phyloP scores from a whole-genome alignment of 2,888 invertebrate genomes.

The Seladonia tumulorum region DNA sequence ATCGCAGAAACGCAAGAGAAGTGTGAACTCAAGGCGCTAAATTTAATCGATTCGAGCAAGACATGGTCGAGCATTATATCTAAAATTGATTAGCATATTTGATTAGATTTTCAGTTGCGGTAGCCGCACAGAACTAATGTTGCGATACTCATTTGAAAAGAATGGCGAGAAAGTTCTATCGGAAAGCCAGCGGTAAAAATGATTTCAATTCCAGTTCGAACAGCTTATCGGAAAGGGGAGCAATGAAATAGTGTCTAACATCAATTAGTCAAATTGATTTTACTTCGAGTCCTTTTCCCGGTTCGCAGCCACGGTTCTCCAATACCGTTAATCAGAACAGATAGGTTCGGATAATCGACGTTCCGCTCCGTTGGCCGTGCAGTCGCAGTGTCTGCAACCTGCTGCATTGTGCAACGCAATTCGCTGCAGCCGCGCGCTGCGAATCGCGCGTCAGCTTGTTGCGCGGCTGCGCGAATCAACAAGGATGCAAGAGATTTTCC shows the following conservation, averaged over 20 bases:
- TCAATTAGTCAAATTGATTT: slow-evolving; percentile 22
- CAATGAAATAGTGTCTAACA: slow-evolving; percentile 4
- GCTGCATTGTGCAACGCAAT: slow-evolving; percentile 51
- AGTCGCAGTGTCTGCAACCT: slow-evolving; percentile 23
- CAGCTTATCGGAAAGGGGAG: neutral
- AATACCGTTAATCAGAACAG: slow-evolving; percentile 4
- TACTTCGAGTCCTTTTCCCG: neutral
- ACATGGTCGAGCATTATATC: neutral
- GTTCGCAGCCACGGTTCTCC: neutral
- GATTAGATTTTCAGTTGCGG: neutral
- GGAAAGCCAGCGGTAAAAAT: neutral
- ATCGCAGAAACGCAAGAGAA: too few species aligned
- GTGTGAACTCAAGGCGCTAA: too few species aligned
- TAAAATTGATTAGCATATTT: neutral
- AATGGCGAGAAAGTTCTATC: neutral
- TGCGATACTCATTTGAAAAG: neutral
- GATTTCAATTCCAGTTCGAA: neutral
- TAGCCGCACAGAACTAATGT: neutral
- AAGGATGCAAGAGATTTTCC: slow-evolving; percentile 52
- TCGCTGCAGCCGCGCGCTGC: slow-evolving; percentile 46
- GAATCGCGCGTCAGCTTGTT: slow-evolving; percentile 42
- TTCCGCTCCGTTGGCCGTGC: neutral
- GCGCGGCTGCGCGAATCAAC: slow-evolving; percentile 57
- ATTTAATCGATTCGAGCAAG: neutral
- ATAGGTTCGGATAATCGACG: slow-evolving; percentile 10